Evolutionary conservation across 2,797 vertebrate genomes (phyloP), one percentile per base, ranked within the genome.

Genomic region (Paedocypris micromegethes): DNA sequence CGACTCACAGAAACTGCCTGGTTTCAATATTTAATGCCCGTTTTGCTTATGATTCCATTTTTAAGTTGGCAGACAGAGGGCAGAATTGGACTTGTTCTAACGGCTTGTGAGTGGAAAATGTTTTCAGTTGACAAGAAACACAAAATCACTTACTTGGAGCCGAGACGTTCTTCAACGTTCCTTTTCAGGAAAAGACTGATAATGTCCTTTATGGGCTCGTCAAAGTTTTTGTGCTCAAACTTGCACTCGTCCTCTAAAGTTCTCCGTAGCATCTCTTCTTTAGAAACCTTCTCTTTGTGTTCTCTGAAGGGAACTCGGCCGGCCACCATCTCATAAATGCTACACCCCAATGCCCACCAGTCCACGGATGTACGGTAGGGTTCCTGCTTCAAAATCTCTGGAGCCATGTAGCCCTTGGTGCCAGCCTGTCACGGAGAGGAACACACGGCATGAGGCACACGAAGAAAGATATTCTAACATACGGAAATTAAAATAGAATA

Each of bases 281-380:
- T 93, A 60, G 76, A 84, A 49, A 93, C 81, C 78, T 94, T 96
- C 67, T 95, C 94, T 80, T 90, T 93, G 83, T 79, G 91, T 83
- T 93, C 87, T 84, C 86, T 93, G 70, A 95, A 97, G 2, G 94
- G 94, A 53, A 94, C 86, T 72, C 91, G 84, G 48, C 87, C 93
- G 2, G 92, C 91, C 72, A 96, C 78, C 93, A 96, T 96, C 84
- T 97, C 93, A 53, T 93, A 96, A 76, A 97, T 89, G 72, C 89
- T 93, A 80, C 93, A 96, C 38, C 94, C 95, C 83, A 95, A 86
- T 3, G 93, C 86, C 88, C 94, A 96, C 94, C 94, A 98, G 87
- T 96, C 94, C 84, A 93, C 93, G 0, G 93, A 89, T 2, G 83
- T 92, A 72, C 80, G 75, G 80, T 96, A 96, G n/a, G 77, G 78